A percentile compares a stretch with the other conserved stretches of the same genome.
Evolutionary conservation across 2,888 invertebrate genomes (phyloP).

Genomic region (Agapetus fuscipes): DNA sequence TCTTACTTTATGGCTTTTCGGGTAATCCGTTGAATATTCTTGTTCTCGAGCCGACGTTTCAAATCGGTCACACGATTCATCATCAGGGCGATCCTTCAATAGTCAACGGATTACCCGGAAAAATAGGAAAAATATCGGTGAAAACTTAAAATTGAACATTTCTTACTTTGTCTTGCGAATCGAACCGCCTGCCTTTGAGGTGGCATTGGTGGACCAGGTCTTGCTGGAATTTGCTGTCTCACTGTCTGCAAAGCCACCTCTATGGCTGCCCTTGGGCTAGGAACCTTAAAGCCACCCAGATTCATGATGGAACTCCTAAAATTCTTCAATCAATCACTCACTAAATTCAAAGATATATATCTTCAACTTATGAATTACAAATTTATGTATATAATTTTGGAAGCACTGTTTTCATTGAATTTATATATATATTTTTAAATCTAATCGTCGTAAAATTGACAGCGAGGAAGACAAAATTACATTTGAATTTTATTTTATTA

Average conservation of each 20-base stretch:
- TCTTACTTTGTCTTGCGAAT: constrained; percentile 43
- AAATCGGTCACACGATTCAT: no score
- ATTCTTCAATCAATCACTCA: no score
- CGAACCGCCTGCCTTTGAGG: constrained; percentile 36
- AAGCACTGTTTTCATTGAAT: neutral
- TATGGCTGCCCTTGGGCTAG: constrained; percentile 64
- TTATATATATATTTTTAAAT: neutral
- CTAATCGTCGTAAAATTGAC: neutral
- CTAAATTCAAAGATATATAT: no score
- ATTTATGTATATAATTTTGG: neutral
- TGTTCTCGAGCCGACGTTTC: no score
- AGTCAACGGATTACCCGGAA: no score
- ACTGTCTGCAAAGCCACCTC: constrained; percentile 78
- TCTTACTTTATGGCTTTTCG: no score
- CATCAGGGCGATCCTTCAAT: no score
- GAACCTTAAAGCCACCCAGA: constrained; percentile 37
- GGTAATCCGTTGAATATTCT: no score
- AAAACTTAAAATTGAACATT: no score
- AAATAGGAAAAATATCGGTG: no score
- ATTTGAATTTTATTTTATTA: no score
- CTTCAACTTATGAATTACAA: no score
- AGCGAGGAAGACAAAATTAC: neutral
- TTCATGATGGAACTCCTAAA: neutral
- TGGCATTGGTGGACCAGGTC: constrained; percentile 31
- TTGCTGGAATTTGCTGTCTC: constrained; percentile 66